Base-by-base conservation (phyloP, 2,888 invertebrate genomes). In the Amblyjoppa proteus region DNA sequence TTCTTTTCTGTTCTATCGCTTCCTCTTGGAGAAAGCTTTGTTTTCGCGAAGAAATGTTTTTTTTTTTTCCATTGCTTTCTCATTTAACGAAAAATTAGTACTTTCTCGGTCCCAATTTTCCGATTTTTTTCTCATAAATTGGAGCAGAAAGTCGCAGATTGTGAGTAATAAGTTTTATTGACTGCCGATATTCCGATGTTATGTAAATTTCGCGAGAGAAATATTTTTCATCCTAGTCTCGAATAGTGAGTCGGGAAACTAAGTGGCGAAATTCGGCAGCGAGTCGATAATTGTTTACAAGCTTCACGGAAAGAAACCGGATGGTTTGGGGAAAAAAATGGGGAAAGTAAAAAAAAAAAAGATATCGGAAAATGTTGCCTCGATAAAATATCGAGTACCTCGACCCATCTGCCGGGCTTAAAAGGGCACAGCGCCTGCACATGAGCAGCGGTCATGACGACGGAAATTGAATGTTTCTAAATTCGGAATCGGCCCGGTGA, bases 401-500 rank as follows among this genome's bases (percentile, higher is more conserved):
- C 3, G 45, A 45, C 13, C 45, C 13, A 45, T 45, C 45, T 11
- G 45, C 45, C 45, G 45, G 45, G 49, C 49, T 76, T 76, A 16
- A 76, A 76, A 76, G 76, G 76, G 34, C 64, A 45, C 6, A 28
- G 49, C 49, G 64, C 20, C 49, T 66, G 13, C 31, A n/a, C 64
- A 13, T 45, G 13, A 25, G 11, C 56, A 9, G 11, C 58, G 58
- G 58, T 2, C 58, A 58, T 28, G 58, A 58, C 58, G 58, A 25
- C 20, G 25, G 3, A 11, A 20, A 11, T 58, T 28, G 20, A 49
- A 25, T 11, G 66, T 74, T 75, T 38, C 53, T 69, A 79, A 83
- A 69, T 70, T 75, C 7, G 56, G 38, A 61, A 58, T 53, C 73
- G 74, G 70, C 51, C 53, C 25, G 41, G 31, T 34, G 74, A 79